A percentile compares a stretch with the other conserved stretches of the same genome.
These are phyloP conservation scores for Hypsibius dujardini DNA, from an alignment of 1,140 invertebrate species.

Conservation along the genomic window DNA sequence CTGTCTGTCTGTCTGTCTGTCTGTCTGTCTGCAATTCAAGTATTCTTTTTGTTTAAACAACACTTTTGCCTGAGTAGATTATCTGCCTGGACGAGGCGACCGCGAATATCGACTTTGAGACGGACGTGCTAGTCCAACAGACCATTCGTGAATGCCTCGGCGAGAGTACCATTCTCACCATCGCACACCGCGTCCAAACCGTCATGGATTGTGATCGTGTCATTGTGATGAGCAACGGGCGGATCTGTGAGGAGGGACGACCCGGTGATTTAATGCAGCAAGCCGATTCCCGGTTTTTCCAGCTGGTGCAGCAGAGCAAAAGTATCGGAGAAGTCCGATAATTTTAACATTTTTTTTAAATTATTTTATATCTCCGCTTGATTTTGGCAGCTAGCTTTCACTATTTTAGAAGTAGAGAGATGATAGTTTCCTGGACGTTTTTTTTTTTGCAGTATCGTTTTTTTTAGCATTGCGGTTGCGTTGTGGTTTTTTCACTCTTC, in stretches of 20 bases:
- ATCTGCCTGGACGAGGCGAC: conserved; percentile 88
- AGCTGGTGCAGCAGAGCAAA: not conserved
- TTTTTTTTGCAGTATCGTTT: too few species aligned
- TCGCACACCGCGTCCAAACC: not conserved
- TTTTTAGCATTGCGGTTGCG: too few species aligned
- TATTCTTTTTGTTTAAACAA: not conserved
- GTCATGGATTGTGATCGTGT: conserved; percentile 20
- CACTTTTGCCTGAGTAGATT: conserved; percentile 42
- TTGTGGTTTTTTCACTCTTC: too few species aligned
- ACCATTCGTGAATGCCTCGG: conserved; percentile 61
- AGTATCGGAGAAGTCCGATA: not conserved
- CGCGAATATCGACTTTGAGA: conserved; percentile 72
- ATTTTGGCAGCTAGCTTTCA: too few species aligned
- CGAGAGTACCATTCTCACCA: conserved; percentile 37
- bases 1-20: too few species aligned
- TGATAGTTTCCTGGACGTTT: too few species aligned
- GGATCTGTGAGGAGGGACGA: conserved; percentile 23
- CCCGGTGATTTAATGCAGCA: not conserved
- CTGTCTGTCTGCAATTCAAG: too few species aligned
- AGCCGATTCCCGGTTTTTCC: not conserved
- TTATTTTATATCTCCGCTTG: too few species aligned
- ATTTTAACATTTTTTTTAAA: not conserved
- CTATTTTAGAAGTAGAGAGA: too few species aligned
- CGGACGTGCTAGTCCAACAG: conserved; percentile 65
- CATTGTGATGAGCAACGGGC: conserved; percentile 24